Evolutionary conservation across 2,797 vertebrate genomes (phyloP), one percentile per base, ranked within the genome.

Genomic region (Salarias fasciatus): DNA sequence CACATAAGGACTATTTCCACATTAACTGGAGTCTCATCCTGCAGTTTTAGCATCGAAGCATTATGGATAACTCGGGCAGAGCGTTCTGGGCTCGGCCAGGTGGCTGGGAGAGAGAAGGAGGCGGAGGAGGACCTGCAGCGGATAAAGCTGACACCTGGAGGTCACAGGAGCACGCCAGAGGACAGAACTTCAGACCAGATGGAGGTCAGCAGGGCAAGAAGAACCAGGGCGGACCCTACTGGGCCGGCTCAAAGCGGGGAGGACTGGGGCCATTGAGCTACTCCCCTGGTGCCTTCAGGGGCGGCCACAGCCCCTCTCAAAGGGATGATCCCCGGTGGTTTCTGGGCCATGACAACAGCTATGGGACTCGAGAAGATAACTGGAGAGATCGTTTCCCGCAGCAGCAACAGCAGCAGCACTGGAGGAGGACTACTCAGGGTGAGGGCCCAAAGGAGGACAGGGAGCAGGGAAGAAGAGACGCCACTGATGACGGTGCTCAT

Each of bases 11-110:
- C 1, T 28, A 6, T 49, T 30, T 52, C 11, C 18, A 35, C 9
- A 41, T 50, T 40, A 61, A 45, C 12, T 41, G 12, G 35, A 57
- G 15, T 69, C 51, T 75, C n/a, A 11, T 55, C 37, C 6, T 57
- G 8, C 65, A 89, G 85, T 93, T 93, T 86, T 88, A 64, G 47
- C 77, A 63, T 68, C 86, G 47, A 80, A 84, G 46, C 86, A 71
- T 79, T 72, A 97, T 97, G 95, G 95, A 93, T 82, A 95, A 96
- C 81, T 82, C 88, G 8, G 79, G 90, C 77, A 94, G 93, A 82
- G 59, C 90, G 72, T 91, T 79, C 74, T 86, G 91, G 85, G 69
- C 79, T 38, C 95, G 91, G 81, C 91, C 90, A 67, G 65, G 80
- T 0, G 78, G 75, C 74, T 89, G 91, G 82, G 93, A 93, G 11